phyloP scores from a whole-genome alignment of 2,888 invertebrate genomes.

The Lymantria monacha region DNA sequence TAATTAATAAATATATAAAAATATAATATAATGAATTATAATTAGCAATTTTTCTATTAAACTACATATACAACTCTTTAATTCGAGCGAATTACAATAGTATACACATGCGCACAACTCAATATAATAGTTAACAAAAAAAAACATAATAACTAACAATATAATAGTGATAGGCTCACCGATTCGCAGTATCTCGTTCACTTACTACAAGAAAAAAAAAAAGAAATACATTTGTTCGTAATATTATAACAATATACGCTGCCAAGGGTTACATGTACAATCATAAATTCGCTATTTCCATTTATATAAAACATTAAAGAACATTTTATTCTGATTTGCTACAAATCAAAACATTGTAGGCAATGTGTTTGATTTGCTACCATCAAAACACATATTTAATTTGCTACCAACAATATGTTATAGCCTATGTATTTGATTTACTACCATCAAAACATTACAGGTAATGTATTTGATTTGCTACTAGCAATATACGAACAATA shows the following conservation, averaged over 20 bases:
- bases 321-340: no score
- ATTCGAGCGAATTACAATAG: slow-evolving; percentile 45
- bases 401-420: no score
- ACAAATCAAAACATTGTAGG: no score
- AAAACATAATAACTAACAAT: slow-evolving; percentile 38
- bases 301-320: no score
- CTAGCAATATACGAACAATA: no score
- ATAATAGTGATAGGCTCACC: slow-evolving; percentile 34
- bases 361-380: no score
- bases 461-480: no score
- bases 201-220: slow-evolving; percentile 16
- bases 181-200: slow-evolving; percentile 30
- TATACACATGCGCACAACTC: slow-evolving; percentile 29
- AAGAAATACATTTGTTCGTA: slow-evolving; percentile 32
- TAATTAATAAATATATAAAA: neutral
- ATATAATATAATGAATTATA: slow-evolving; percentile 1
- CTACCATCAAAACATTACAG: no score
- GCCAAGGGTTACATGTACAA: slow-evolving; percentile 5
- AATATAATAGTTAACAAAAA: slow-evolving; percentile 36
- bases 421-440: no score
- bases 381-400: no score
- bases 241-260: slow-evolving; percentile 12
- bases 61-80: slow-evolving; percentile 11
- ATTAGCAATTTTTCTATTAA: neutral
- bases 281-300: slow-evolving; percentile 5